These are phyloP conservation scores for Herminia tarsipennalis DNA, from an alignment of 2,888 invertebrate species.

Conservation along the genomic window DNA sequence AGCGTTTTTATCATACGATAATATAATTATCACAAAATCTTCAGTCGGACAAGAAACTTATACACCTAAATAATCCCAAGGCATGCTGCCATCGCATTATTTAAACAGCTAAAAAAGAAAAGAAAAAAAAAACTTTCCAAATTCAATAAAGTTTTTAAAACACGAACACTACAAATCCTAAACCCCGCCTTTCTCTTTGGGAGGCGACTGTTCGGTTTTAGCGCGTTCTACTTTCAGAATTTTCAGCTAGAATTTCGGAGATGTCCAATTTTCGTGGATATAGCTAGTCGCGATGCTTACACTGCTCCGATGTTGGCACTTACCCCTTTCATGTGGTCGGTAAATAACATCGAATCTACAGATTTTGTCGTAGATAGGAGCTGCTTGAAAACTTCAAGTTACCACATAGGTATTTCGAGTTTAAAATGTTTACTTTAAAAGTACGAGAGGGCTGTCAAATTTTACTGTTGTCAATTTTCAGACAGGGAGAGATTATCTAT, in stretches of 20 bases:
- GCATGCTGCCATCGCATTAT: too few species aligned
- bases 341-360: background rate
- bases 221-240: constrained; percentile 32
- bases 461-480: too few species aligned
- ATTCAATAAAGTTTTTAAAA: constrained; percentile 22
- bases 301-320: constrained; percentile 19
- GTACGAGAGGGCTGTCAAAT: too few species aligned
- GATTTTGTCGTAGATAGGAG: too few species aligned
- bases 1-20: too few species aligned
- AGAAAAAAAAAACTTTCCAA: background rate
- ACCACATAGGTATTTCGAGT: too few species aligned
- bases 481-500: too few species aligned
- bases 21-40: too few species aligned
- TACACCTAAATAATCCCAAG: too few species aligned
- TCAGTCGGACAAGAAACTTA: too few species aligned
- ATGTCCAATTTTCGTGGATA: constrained; percentile 32
- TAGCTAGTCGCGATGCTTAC: background rate
- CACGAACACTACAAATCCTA: constrained; percentile 14
- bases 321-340: background rate
- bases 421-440: too few species aligned
- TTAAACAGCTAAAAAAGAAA: background rate
- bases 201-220: constrained; percentile 29
- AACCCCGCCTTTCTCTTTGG: constrained; percentile 22
- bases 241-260: constrained; percentile 26
- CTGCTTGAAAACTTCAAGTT: too few species aligned